A percentile compares a stretch with the other conserved stretches of the same genome.
Evolutionary conservation across 2,797 vertebrate species (phyloP).

Genomic region (Poeciliopsis turneri): DNA sequence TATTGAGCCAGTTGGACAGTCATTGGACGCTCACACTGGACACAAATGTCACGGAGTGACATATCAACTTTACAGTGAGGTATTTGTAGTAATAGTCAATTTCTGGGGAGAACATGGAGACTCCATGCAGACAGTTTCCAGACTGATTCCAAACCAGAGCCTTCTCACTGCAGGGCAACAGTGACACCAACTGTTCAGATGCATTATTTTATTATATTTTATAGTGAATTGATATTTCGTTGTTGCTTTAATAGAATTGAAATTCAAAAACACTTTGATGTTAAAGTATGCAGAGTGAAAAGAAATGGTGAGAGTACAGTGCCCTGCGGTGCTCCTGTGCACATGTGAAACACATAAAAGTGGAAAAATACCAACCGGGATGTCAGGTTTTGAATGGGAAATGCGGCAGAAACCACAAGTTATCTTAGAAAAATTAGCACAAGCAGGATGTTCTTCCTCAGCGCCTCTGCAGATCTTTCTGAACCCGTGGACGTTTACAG

Average conservation of each 20-base stretch:
- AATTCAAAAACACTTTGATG: too few relatives aligned
- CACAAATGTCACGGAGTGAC: background rate
- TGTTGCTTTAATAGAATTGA: background rate
- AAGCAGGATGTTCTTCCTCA: slow-evolving; percentile 60
- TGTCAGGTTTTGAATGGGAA: background rate
- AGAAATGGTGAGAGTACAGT: background rate
- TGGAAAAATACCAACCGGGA: background rate
- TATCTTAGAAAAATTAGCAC: background rate
- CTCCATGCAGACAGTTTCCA: background rate
- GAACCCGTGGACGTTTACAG: slow-evolving; percentile 95
- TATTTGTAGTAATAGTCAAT: background rate
- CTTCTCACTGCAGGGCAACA: background rate
- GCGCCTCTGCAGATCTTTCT: slow-evolving; percentile 86
- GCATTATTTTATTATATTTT: background rate
- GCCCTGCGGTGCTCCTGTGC: too few relatives aligned
- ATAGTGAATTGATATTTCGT: background rate
- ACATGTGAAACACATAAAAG: background rate
- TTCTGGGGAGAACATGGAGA: background rate
- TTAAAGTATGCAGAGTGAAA: background rate
- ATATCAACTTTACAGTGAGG: background rate
- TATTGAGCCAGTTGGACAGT: background rate
- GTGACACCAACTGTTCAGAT: background rate
- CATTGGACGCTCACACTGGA: background rate
- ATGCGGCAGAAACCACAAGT: background rate
- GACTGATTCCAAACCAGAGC: background rate